Conservation (phyloP, 2,797 vertebrate genomes). For the Lepilemur septentrionalis region DNA sequence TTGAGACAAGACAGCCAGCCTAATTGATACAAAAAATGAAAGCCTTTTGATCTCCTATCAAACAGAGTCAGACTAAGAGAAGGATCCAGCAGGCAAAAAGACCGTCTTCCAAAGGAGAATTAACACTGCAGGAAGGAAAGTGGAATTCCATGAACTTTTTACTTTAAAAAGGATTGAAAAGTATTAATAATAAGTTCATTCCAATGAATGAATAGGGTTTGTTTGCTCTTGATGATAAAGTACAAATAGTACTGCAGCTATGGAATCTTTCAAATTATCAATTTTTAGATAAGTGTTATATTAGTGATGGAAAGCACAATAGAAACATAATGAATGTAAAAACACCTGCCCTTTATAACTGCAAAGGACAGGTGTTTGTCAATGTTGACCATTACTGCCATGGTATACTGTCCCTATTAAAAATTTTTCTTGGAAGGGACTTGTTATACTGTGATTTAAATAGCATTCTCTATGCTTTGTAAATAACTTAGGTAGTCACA, state of each 20-base stretch:
- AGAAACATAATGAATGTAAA: conserved; percentile 1
- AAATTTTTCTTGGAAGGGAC: conserved; percentile 26
- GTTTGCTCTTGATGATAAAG: conserved; percentile 20
- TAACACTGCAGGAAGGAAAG: conserved; percentile 15
- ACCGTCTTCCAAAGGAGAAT: background rate
- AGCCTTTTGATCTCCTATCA: conserved; percentile 61
- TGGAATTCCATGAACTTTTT: conserved; percentile 17
- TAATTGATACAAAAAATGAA: conserved; percentile 63
- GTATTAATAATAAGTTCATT: background rate
- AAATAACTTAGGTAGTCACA: background rate
- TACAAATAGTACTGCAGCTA: background rate
- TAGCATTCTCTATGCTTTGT: background rate
- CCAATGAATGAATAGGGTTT: background rate
- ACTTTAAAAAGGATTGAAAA: conserved; percentile 28
- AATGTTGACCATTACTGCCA: background rate
- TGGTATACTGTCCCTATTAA: background rate
- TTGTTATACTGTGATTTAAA: conserved; percentile 38
- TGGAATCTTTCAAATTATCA: conserved; percentile 28
- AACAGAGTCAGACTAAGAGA: conserved; percentile 34
- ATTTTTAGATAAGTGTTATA: background rate
- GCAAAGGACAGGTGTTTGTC: conserved; percentile 29
- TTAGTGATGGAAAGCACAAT: background rate
- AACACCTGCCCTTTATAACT: conserved; percentile 38
- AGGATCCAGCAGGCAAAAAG: background rate
- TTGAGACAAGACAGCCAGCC: conserved; percentile 54